phyloP scores from a whole-genome alignment of 92 coral and sea anemone genomes.

The Hydrozoanthus gracilis region DNA sequence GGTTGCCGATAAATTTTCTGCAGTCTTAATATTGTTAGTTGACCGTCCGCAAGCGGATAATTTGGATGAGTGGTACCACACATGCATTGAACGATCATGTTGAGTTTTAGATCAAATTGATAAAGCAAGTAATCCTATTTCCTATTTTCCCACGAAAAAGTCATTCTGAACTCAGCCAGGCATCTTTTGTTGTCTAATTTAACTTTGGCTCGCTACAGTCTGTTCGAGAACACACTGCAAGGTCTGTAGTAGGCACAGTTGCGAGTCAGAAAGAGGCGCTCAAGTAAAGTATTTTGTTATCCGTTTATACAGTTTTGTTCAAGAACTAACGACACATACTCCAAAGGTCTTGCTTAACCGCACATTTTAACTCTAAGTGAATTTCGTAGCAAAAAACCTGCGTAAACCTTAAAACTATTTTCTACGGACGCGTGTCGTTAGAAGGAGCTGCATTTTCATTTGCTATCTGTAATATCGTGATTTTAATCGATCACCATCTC shows the following conservation, averaged over 20 bases:
- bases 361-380: background rate
- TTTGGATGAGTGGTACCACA: constrained; percentile 8
- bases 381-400: background rate
- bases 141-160: background rate
- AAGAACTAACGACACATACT: background rate
- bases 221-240: constrained; percentile 1
- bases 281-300: constrained; percentile 22
- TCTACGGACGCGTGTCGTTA: background rate
- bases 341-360: constrained; percentile 25
- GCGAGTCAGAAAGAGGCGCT: background rate
- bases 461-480: constrained; percentile 4
- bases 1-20: constrained; percentile 34
- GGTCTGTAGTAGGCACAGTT: constrained; percentile 7
- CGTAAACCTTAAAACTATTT: background rate
- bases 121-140: background rate
- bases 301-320: constrained; percentile 15
- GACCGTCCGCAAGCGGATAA: constrained; percentile 24
- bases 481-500: background rate
- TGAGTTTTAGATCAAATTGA: constrained; percentile 6
- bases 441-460: background rate
- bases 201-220: background rate
- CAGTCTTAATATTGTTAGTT: background rate
- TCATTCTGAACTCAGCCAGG: background rate
- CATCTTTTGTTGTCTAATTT: no score
- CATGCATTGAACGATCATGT: background rate